Evolutionary conservation across 2,797 vertebrate species (phyloP).

Genomic region (Cuniculus paca): DNA sequence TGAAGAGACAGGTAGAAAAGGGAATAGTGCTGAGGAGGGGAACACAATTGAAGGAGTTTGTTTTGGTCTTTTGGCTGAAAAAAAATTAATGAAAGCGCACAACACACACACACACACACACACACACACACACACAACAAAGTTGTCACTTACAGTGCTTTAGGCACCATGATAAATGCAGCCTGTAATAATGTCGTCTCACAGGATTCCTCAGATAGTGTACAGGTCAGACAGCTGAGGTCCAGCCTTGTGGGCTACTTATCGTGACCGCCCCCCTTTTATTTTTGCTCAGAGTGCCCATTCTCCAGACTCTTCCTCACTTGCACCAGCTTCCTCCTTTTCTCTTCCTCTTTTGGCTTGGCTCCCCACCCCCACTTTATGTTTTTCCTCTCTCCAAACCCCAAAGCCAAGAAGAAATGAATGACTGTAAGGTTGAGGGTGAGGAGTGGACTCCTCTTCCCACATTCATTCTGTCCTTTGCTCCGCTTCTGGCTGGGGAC

Average conservation of each 20-base stretch:
- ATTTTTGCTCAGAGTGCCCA: accelerated
- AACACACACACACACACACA: too few species aligned
- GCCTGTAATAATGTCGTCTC: neutral
- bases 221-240: neutral
- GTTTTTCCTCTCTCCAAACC: neutral
- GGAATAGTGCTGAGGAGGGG: neutral
- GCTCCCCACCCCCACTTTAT: neutral
- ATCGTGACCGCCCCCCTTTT: neutral
- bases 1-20: neutral
- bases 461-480: neutral
- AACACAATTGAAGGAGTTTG: neutral
- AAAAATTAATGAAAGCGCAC: neutral
- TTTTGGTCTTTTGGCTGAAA: neutral
- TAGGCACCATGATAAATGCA: neutral
- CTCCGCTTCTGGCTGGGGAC: neutral
- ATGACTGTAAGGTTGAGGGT: too few species aligned
- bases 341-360: too few species aligned
- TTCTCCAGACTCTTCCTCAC: accelerated
- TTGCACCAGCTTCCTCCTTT: accelerated
- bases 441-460: neutral
- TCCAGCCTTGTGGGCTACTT: neutral
- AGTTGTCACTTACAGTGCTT: neutral
- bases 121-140: too few species aligned
- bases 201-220: accelerated
- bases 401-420: neutral